A percentile compares a stretch with the other conserved stretches of the same genome.
phyloP scores from a whole-genome alignment of 2,113 vertebrate genomes.

The Paralichthys olivaceus region DNA sequence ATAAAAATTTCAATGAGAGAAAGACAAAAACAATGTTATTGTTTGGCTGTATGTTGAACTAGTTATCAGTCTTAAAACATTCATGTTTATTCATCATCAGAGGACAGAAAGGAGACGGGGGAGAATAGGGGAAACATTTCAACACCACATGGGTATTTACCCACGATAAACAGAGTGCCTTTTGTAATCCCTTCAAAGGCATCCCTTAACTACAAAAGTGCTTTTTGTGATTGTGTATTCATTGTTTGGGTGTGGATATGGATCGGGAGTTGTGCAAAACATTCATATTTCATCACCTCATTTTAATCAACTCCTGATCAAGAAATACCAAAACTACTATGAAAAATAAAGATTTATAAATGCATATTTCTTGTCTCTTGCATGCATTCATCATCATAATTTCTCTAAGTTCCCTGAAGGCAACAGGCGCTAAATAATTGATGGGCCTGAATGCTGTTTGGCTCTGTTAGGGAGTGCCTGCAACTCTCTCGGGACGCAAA shows the following conservation, averaged over 20 bases:
- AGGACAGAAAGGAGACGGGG: constrained; percentile 26
- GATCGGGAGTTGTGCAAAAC: constrained; percentile 17
- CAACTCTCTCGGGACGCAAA: constrained; percentile 39
- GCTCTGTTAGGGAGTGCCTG: constrained; percentile 41
- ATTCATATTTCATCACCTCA: constrained; percentile 8
- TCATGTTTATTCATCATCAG: constrained; percentile 68
- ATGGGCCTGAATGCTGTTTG: constrained; percentile 71
- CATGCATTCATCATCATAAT: constrained; percentile 63
- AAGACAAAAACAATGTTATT: constrained; percentile 48
- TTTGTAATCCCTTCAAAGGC: constrained; percentile 48
- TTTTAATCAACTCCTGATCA: constrained; percentile 31
- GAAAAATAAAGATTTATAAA: constrained; percentile 1
- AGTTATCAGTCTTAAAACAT: constrained; percentile 68
- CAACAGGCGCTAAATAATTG: constrained; percentile 70
- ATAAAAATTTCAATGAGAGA: constrained; percentile 47
- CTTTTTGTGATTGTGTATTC: constrained; percentile 29
- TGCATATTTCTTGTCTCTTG: constrained; percentile 40
- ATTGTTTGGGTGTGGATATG: not conserved
- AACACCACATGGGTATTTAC: constrained; percentile 60
- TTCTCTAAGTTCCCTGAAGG: constrained; percentile 61
- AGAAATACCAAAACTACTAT: constrained; percentile 3
- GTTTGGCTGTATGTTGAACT: constrained; percentile 61
- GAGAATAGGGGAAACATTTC: constrained; percentile 40
- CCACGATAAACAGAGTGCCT: constrained; percentile 47
- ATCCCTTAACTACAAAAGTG: constrained; percentile 35